Percentiles rank a stretch among this genome's conserved stretches.
Evolutionary conservation across 2,888 invertebrate species (phyloP).

Genomic region (Sceliomorpha sp.): DNA sequence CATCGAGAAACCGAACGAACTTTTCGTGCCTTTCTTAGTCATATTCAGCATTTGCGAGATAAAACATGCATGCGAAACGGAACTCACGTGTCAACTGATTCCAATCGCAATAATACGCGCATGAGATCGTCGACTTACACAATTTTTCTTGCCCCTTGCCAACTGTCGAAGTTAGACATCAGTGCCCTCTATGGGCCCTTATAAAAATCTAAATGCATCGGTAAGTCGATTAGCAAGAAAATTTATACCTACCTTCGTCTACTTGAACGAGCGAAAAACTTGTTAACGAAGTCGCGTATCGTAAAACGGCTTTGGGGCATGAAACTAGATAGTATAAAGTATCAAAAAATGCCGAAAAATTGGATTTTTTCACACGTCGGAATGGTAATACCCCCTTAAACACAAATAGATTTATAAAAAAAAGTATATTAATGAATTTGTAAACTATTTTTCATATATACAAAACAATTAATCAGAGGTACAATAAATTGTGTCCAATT

Average conservation of each 20-base stretch:
- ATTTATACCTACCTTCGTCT: no score
- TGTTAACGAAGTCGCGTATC: background rate
- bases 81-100: slow-evolving; percentile 2
- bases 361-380: background rate
- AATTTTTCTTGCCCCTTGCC: slow-evolving; percentile 1
- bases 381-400: slow-evolving; percentile 1
- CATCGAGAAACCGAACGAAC: background rate
- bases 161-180: background rate
- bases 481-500: no score
- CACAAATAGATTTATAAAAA: no score
- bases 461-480: no score
- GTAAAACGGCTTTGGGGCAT: background rate
- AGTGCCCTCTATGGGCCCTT: background rate
- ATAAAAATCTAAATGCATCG: slow-evolving; percentile 2
- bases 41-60: slow-evolving; percentile 3
- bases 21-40: background rate
- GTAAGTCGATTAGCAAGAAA: slow-evolving; percentile 4
- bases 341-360: background rate
- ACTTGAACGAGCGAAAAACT: no score
- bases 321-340: slow-evolving; percentile 3
- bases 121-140: background rate
- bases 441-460: no score
- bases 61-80: background rate
- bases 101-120: background rate
- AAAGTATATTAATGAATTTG: no score